A percentile compares a stretch with the other conserved stretches of the same genome.
phyloP scores from a whole-genome alignment of 1,140 invertebrate species.

The Drosophila tani region DNA sequence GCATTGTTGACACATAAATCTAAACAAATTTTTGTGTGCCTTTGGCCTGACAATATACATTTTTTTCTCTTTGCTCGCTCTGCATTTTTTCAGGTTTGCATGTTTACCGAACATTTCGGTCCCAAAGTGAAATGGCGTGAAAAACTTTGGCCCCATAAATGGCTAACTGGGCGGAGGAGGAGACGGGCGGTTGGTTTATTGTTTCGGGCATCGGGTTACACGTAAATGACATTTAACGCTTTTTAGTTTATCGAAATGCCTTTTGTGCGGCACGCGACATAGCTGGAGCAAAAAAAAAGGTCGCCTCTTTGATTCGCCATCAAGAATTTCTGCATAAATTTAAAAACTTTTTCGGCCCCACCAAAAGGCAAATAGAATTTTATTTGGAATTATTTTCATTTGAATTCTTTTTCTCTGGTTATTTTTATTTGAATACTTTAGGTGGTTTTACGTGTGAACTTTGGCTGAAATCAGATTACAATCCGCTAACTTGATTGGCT shows the following conservation, averaged over 20 bases:
- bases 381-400: conserved; percentile 35
- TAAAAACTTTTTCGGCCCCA: conserved; percentile 35
- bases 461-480: conserved; percentile 13
- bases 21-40: conserved; percentile 58
- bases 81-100: conserved; percentile 57
- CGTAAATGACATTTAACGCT: conserved; percentile 82
- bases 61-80: conserved; percentile 28
- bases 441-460: conserved; percentile 13
- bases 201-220: conserved; percentile 65
- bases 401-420: conserved; percentile 30
- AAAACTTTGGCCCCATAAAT: conserved; percentile 77
- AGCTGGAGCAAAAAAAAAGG: conserved; percentile 56
- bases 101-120: conserved; percentile 72
- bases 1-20: conserved; percentile 78
- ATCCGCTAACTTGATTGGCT: neutral
- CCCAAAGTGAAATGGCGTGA: conserved; percentile 79
- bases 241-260: conserved; percentile 80
- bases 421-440: conserved; percentile 31
- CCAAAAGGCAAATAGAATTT: conserved; percentile 33
- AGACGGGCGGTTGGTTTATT: conserved; percentile 23
- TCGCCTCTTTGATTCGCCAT: conserved; percentile 45
- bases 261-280: conserved; percentile 63
- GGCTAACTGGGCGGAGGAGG: conserved; percentile 42
- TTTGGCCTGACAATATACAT: conserved; percentile 31
- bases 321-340: conserved; percentile 72